Conservation (phyloP, 2,797 vertebrate genomes). For the Chloroceryle inda region DNA sequence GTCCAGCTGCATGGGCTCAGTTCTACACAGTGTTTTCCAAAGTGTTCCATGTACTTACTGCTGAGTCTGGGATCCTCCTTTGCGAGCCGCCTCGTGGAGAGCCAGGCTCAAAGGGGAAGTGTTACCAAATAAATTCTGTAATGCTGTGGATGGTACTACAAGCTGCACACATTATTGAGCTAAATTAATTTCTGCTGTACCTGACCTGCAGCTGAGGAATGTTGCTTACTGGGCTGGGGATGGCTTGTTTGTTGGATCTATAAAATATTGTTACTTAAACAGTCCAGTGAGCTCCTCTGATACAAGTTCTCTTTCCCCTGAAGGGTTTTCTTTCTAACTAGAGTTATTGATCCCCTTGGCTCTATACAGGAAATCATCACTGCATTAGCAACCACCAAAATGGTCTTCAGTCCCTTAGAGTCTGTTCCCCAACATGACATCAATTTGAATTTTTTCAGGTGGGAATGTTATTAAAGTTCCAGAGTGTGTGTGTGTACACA, state of each 20-base stretch:
- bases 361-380: slow-evolving; percentile 39
- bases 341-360: slow-evolving; percentile 35
- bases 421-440: not conserved
- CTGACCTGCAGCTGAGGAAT: not conserved
- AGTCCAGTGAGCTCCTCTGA: slow-evolving; percentile 11
- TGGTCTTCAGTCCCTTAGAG: not conserved
- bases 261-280: slow-evolving; percentile 12
- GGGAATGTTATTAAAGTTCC: not conserved
- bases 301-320: slow-evolving; percentile 1
- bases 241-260: slow-evolving; percentile 22
- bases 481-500: not conserved
- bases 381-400: slow-evolving; percentile 32
- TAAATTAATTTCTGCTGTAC: slow-evolving; percentile 32
- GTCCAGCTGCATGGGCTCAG: accelerated
- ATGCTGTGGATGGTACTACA: not conserved
- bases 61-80: not conserved
- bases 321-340: slow-evolving; percentile 20
- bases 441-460: not conserved
- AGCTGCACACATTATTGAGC: not conserved
- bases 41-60: accelerated
- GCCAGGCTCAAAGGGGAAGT: not conserved
- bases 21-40: not conserved
- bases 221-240: not conserved
- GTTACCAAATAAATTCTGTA: not conserved
- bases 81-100: not conserved